A percentile compares a stretch with the other conserved stretches of the same genome.
Evolutionary conservation across 2,888 invertebrate species (phyloP).

Genomic region (Polietes domitor): DNA sequence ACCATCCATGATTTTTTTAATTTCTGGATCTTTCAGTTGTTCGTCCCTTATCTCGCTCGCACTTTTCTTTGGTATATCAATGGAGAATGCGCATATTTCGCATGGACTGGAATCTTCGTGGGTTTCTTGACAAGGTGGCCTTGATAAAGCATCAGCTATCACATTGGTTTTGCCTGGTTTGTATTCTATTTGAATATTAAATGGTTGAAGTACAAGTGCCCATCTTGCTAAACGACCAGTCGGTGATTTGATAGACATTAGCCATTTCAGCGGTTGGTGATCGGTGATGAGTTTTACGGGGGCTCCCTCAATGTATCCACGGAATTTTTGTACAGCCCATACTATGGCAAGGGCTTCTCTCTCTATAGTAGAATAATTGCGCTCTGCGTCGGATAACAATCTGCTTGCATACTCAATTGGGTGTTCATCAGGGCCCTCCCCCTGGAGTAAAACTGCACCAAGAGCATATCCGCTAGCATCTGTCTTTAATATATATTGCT

Average conservation of each 20-base stretch:
- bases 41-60: conserved; percentile 42
- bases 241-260: conserved; percentile 77
- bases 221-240: conserved; percentile 80
- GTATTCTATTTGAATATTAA: conserved; percentile 77
- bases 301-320: conserved; percentile 76
- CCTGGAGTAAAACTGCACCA: conserved; percentile 42
- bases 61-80: conserved; percentile 47
- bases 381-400: conserved; percentile 71
- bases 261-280: conserved; percentile 81
- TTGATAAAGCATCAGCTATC: conserved; percentile 43
- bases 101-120: not conserved
- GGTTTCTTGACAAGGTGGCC: conserved; percentile 17
- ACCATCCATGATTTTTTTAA: conserved; percentile 9
- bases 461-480: conserved; percentile 34
- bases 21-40: conserved; percentile 23
- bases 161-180: conserved; percentile 72
- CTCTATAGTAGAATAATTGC: conserved; percentile 79
- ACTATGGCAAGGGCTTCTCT: conserved; percentile 73
- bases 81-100: conserved; percentile 30
- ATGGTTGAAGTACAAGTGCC: conserved; percentile 78
- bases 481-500: conserved; percentile 24
- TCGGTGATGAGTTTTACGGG: conserved; percentile 76
- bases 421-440: conserved; percentile 40
- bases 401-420: conserved; percentile 67
- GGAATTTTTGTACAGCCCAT: conserved; percentile 73